Evolutionary conservation across 2,888 invertebrate genomes (phyloP).

Genomic region (Nomada fabriciana): DNA sequence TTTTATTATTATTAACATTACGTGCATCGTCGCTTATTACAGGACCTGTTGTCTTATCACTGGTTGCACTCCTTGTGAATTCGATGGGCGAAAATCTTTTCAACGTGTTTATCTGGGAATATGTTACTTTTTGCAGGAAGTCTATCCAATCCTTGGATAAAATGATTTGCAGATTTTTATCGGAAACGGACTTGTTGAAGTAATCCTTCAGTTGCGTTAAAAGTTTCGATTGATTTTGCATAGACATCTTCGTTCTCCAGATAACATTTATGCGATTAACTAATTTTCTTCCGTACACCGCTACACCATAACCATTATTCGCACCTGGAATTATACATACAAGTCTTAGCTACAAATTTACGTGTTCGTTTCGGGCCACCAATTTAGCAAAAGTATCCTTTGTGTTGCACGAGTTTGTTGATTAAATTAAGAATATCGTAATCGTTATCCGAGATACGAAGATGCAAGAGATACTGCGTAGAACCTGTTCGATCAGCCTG

Average conservation of each 20-base stretch:
- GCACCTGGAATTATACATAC: conserved; percentile 67
- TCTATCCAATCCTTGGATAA: conserved; percentile 85
- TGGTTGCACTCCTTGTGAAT: conserved; percentile 3
- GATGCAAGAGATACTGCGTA: too few species aligned
- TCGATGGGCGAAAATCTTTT: conserved; percentile 63
- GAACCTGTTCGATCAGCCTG: neutral
- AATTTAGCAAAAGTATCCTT: neutral
- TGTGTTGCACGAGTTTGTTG: neutral
- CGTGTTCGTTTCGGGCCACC: neutral
- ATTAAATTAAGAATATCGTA: neutral
- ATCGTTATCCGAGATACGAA: neutral
- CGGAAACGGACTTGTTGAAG: conserved; percentile 83
- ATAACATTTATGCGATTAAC: conserved; percentile 66
- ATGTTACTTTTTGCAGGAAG: conserved; percentile 84
- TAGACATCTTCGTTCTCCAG: conserved; percentile 79
- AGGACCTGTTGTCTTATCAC: conserved; percentile 22
- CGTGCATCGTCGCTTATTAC: conserved; percentile 28
- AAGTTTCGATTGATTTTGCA: conserved; percentile 85
- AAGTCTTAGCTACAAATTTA: neutral
- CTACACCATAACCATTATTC: conserved; percentile 67
- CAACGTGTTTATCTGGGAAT: conserved; percentile 77
- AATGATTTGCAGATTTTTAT: conserved; percentile 84
- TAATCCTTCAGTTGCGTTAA: conserved; percentile 85
- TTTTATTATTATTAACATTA: conserved; percentile 10
- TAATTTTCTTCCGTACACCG: conserved; percentile 67